Evolutionary conservation across 2,888 invertebrate species (phyloP).

Genomic region (Troglohyphantes excavatus): DNA sequence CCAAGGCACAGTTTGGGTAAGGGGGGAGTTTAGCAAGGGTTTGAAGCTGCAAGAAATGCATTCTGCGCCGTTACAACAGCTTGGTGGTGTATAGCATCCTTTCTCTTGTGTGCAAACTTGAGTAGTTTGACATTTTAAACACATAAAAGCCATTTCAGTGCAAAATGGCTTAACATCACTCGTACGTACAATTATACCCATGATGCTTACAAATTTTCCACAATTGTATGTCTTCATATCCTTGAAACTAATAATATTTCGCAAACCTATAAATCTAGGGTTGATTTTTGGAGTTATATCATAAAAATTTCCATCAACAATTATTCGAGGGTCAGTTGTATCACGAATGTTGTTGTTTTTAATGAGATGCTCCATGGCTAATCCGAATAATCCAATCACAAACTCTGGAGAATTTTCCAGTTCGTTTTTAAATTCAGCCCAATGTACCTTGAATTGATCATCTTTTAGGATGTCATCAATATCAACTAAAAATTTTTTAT

Average conservation of each 20-base stretch:
- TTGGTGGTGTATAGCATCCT: constrained; percentile 86
- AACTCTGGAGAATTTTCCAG: constrained; percentile 87
- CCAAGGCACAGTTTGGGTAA: constrained; percentile 89
- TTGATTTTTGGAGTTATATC: constrained; percentile 82
- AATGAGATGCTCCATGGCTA: constrained; percentile 90
- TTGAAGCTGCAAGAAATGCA: constrained; percentile 82
- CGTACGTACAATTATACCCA: constrained; percentile 92
- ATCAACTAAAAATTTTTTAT: constrained; percentile 79
- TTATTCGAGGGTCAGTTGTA: neutral
- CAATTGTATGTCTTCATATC: constrained; percentile 89
- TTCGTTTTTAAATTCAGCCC: constrained; percentile 87
- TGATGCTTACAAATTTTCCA: constrained; percentile 90
- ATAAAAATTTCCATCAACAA: constrained; percentile 13
- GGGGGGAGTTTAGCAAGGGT: constrained; percentile 83
- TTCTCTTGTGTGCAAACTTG: constrained; percentile 87
- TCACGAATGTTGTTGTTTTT: constrained; percentile 80
- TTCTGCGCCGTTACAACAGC: constrained; percentile 82
- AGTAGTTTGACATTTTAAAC: constrained; percentile 87
- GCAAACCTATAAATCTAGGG: constrained; percentile 86
- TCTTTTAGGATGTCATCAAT: constrained; percentile 56
- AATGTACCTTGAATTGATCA: constrained; percentile 84
- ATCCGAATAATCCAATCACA: constrained; percentile 88
- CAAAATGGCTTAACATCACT: constrained; percentile 89
- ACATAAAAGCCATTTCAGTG: constrained; percentile 90
- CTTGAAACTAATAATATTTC: constrained; percentile 87